Percentiles rank a stretch among this genome's conserved stretches.
Conservation (phyloP, 2,797 vertebrate genomes). For the Rhinatrema bivittatum region DNA sequence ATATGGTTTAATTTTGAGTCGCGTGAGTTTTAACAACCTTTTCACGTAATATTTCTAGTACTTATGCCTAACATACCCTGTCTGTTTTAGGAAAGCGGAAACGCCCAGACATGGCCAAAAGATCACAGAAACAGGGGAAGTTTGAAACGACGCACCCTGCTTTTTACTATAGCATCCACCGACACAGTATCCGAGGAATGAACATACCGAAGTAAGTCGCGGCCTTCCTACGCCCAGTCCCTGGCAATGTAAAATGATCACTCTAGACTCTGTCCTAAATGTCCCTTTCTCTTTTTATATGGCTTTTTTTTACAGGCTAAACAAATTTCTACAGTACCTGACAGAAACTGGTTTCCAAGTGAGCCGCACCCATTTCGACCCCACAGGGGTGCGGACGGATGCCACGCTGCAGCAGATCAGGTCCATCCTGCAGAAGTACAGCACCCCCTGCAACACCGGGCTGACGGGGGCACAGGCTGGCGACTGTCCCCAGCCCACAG, state of each 20-base stretch:
- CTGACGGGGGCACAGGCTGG: constrained; percentile 29
- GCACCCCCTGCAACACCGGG: constrained; percentile 65
- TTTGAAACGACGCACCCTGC: constrained; percentile 77
- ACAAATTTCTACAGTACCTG: constrained; percentile 86
- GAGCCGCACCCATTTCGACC: constrained; percentile 92
- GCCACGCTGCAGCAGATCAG: constrained; percentile 83
- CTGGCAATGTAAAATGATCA: too few relatives aligned
- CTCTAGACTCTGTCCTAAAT: too few relatives aligned
- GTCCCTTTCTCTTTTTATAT: too few relatives aligned
- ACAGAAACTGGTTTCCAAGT: constrained; percentile 89
- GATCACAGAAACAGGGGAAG: constrained; percentile 73
- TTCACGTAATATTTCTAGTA: too few relatives aligned
- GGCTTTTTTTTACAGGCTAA: constrained; percentile 70
- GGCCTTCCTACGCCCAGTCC: too few relatives aligned
- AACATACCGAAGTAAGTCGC: constrained; percentile 93
- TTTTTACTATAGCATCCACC: constrained; percentile 95
- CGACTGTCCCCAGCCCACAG: constrained; percentile 33
- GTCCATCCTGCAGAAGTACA: constrained; percentile 81
- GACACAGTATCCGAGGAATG: constrained; percentile 91
- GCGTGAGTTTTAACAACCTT: too few relatives aligned
- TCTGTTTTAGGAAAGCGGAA: constrained; percentile 78
- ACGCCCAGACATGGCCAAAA: constrained; percentile 53
- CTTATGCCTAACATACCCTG: too few relatives aligned
- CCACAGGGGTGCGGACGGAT: constrained; percentile 86
- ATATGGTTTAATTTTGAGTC: too few relatives aligned